Base-by-base conservation (phyloP, 1,140 invertebrate genomes). In the Lanistes nyassanus region DNA sequence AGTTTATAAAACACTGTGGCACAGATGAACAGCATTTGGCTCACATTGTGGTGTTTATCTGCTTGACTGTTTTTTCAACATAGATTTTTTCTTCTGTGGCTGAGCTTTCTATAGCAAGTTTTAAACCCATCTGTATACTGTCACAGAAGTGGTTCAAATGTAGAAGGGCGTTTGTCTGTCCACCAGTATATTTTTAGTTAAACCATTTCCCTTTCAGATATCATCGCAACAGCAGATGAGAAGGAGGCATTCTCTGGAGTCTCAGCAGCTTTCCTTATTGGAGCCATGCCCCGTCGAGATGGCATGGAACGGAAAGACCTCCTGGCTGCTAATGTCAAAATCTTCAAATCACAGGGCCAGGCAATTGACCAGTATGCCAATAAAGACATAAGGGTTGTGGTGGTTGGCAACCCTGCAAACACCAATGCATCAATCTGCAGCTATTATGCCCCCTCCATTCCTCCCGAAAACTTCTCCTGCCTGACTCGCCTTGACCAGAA, bases 401-500 rank as follows among this genome's bases (percentile, higher is more conserved):
- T 99, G 60, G 98, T 99, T 84, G 98, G 98, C 53, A 99, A 99
- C 90, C 98, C 98, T 65, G 98, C 98, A 0, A 99, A 99, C 87
- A 99, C 98, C 0, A 99, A 99, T 92, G 98, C 98, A 26, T 90
- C 98, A 16, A 97, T 99, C 80, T 97, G 96, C 85, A 95, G 96
- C 3, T 95, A 97, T 85, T 99, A 98, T 90, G 89, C 88, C 31
- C 97, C 97, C 47, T 96, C 95, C 5, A 99, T 99, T 89, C 98
- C 98, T 23, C 94, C 94, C 80, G 93, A 97, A 87, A 99, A 99
- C 89, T 99, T 99, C 87, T 95, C 96, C 65, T 98, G 98, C 5
- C 97, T 99, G 95, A 99, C 98, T 0, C 92, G 98, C 79, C 91
- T 99, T 26, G 98, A 99, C 90, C 98, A 99, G 88, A 99, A 99